These are phyloP conservation scores for Spea hammondii DNA, from an alignment of 2,797 vertebrate genomes.

Conservation along the genomic window DNA sequence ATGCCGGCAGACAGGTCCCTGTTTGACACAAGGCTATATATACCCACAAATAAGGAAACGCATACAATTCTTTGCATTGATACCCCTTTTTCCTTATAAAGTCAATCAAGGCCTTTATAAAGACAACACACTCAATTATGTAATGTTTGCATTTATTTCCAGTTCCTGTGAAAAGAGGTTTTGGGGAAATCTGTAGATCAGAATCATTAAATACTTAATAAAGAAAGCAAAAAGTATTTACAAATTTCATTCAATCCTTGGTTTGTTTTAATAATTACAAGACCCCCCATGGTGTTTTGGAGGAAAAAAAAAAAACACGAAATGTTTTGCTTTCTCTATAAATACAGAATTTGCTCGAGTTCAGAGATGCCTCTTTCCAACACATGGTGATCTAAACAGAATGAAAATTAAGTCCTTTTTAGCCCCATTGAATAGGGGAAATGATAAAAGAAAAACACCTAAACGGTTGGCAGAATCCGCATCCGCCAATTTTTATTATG, in stretches of 20 bases:
- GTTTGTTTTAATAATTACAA: constrained; percentile 74
- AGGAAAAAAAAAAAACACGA: constrained; percentile 54
- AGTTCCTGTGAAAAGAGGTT: constrained; percentile 89
- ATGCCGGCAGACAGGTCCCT: too few relatives aligned
- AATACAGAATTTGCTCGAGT: constrained; percentile 74
- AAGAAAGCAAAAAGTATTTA: constrained; percentile 89
- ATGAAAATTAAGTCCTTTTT: constrained; percentile 52
- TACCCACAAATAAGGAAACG: too few relatives aligned
- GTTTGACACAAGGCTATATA: too few relatives aligned
- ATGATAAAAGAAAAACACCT: constrained; percentile 50
- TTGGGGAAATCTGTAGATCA: constrained; percentile 64
- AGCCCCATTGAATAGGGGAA: constrained; percentile 16
- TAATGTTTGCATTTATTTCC: constrained; percentile 83
- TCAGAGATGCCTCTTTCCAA: constrained; percentile 54
- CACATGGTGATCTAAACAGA: constrained; percentile 44
- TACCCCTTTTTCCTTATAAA: neutral
- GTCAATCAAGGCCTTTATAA: neutral
- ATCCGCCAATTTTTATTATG: constrained; percentile 29
- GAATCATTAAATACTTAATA: constrained; percentile 87
- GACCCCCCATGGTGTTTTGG: constrained; percentile 74
- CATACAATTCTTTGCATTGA: too few relatives aligned
- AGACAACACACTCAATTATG: constrained; percentile 39
- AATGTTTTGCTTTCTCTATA: constrained; percentile 74
- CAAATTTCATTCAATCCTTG: constrained; percentile 81
- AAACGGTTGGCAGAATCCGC: constrained; percentile 12